Base-by-base conservation (phyloP, 2,113 vertebrate species). In the Pelobates fuscus region DNA sequence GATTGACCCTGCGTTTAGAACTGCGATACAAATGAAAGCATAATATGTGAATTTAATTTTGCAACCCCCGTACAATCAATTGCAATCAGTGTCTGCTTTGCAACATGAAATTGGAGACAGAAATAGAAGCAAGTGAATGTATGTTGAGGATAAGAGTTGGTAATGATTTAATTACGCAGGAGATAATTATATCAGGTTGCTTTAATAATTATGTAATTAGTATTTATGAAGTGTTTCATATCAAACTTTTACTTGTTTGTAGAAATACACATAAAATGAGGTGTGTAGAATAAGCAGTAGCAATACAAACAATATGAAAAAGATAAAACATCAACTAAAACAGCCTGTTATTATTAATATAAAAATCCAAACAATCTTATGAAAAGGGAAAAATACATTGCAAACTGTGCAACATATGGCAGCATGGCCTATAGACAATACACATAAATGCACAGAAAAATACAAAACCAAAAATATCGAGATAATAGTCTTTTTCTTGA, bases 141-240 rank as follows among this genome's bases (percentile, higher is more conserved):
- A 61, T 61, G 32, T 41, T n/a, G 30, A 71, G 57, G 32, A 12
- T 41, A 30, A 20, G 54, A 60, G 57, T 46, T 44, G 55, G 69
- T 71, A 71, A 70, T 70, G 69, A 61, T 71, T 61, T 71, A 61
- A 61, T 71, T 71, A 61, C 60, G 69, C 57, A 46, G 8, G 23
- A 46, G 41, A 24, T 46, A 71, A 71, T 71, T 71, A 71, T 71
- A 46, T 61, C 55, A 71, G 69, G 55, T 61, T 71, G 55, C 18
- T 37, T 24, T 71, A 71, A 61, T 71, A 71, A 44, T 61, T 71
- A 55, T 61, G 24, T 71, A 71, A 71, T 71, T 71, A 55, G n/a
- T 71, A 61, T 71, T 71, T 71, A 71, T 61, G 57, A 71, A 71
- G 69, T 71, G 69, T 71, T 71, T 41, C 37, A 61, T 71, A 71